Percentiles rank a stretch among this genome's conserved stretches.
phyloP scores from a whole-genome alignment of 2,113 vertebrate species.

The Callipepla californica region DNA sequence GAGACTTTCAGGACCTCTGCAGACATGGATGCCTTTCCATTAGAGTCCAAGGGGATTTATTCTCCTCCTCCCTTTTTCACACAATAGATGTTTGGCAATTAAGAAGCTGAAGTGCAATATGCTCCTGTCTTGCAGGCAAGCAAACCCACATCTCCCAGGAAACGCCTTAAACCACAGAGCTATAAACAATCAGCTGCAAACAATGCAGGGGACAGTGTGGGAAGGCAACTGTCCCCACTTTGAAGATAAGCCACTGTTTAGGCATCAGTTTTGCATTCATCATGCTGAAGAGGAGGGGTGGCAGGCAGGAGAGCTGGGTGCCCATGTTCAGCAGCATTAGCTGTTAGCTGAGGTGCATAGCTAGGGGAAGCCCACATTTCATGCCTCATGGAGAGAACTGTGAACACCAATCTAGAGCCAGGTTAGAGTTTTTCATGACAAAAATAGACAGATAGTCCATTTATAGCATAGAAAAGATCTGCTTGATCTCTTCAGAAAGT shows the following conservation, averaged over 20 bases:
- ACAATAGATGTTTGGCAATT: not conserved
- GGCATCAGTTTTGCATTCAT: not conserved
- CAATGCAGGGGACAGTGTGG: not conserved
- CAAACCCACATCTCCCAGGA: not conserved
- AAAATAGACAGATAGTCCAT: not conserved
- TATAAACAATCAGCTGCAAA: not conserved
- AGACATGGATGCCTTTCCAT: not conserved
- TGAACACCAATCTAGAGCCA: not conserved
- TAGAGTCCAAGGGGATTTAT: fast-evolving
- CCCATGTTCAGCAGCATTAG: too few relatives aligned
- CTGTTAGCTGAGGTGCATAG: not conserved
- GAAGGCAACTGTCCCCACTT: not conserved
- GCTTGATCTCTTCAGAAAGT: not conserved
- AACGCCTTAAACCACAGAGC: not conserved
- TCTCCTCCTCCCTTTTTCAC: not conserved
- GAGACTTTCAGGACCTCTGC: not conserved
- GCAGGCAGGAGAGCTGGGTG: not conserved
- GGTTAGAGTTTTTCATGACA: not conserved
- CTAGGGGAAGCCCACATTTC: not conserved
- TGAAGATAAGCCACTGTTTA: not conserved
- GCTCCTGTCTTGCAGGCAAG: not conserved
- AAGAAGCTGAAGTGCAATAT: not conserved
- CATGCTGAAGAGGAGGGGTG: not conserved
- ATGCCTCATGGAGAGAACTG: not conserved
- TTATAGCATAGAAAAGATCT: not conserved